A percentile compares a stretch with the other conserved stretches of the same genome.
Conservation (phyloP, 2,113 vertebrate species). For the Oreotrochilus melanogaster region DNA sequence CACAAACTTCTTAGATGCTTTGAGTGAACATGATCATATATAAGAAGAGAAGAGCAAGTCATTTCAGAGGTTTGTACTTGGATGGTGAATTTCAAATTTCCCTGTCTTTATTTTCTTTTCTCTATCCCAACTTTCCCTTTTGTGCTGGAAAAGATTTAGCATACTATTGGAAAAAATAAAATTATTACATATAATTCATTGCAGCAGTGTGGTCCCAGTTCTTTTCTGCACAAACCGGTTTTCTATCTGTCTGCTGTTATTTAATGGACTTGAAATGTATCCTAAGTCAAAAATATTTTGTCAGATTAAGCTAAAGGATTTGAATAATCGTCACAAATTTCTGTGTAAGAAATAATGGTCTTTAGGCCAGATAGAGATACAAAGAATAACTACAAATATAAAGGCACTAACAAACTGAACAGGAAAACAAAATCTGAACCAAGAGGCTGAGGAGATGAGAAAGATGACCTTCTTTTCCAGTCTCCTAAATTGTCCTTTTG, state of each 20-base stretch:
- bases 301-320: neutral
- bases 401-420: neutral
- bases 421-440: neutral
- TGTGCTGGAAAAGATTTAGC: neutral
- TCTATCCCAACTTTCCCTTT: neutral
- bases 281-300: neutral
- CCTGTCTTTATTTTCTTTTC: neutral
- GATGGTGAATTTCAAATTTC: neutral
- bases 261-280: neutral
- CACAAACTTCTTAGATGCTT: neutral
- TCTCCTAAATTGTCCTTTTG: neutral
- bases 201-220: neutral
- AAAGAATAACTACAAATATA: neutral
- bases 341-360: neutral
- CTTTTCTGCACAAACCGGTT: neutral
- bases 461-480: neutral
- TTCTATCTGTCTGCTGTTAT: neutral
- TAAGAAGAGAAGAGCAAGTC: neutral
- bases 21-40: neutral
- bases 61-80: neutral
- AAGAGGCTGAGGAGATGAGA: neutral
- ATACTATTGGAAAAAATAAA: neutral
- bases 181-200: neutral
- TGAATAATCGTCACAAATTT: neutral
- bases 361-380: neutral